phyloP scores from a whole-genome alignment of 2,888 invertebrate genomes.

The Apocheima hispidaria region DNA sequence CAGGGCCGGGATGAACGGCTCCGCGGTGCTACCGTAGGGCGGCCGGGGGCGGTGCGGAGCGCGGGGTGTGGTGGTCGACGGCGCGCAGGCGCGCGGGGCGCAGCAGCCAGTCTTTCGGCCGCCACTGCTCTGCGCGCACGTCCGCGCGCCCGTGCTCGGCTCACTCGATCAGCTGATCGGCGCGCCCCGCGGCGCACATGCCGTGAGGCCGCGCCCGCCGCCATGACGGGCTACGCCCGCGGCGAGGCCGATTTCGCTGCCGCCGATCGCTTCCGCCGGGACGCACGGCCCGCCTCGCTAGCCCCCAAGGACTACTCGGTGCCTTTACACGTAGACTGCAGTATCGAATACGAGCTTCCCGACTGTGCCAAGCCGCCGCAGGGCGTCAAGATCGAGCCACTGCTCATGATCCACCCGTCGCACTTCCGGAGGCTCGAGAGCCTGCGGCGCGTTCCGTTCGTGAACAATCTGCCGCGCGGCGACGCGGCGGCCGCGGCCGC shows the following conservation, averaged over 20 bases:
- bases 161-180: slow-evolving; percentile 78
- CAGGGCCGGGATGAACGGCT: slow-evolving; percentile 54
- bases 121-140: slow-evolving; percentile 69
- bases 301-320: slow-evolving; percentile 93
- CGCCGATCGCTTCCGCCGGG: slow-evolving; percentile 78
- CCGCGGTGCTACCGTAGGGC: slow-evolving; percentile 37
- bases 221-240: slow-evolving; percentile 84
- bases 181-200: slow-evolving; percentile 81
- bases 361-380: slow-evolving; percentile 95
- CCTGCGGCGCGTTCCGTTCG: slow-evolving; percentile 92
- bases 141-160: slow-evolving; percentile 63
- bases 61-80: slow-evolving; percentile 50
- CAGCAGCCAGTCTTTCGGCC: slow-evolving; percentile 70
- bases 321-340: slow-evolving; percentile 95
- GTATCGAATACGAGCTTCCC: slow-evolving; percentile 96
- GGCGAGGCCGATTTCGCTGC: slow-evolving; percentile 82
- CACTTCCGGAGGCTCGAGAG: slow-evolving; percentile 95
- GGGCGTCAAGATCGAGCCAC: slow-evolving; percentile 92
- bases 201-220: slow-evolving; percentile 81
- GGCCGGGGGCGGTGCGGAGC: slow-evolving; percentile 48
- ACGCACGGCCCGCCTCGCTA: slow-evolving; percentile 79
- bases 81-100: slow-evolving; percentile 67
- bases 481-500: slow-evolving; percentile 58
- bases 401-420: slow-evolving; percentile 96
- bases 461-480: slow-evolving; percentile 92